Evolutionary conservation across 2,888 invertebrate genomes (phyloP).

Genomic region (Phaonia tiefii): DNA sequence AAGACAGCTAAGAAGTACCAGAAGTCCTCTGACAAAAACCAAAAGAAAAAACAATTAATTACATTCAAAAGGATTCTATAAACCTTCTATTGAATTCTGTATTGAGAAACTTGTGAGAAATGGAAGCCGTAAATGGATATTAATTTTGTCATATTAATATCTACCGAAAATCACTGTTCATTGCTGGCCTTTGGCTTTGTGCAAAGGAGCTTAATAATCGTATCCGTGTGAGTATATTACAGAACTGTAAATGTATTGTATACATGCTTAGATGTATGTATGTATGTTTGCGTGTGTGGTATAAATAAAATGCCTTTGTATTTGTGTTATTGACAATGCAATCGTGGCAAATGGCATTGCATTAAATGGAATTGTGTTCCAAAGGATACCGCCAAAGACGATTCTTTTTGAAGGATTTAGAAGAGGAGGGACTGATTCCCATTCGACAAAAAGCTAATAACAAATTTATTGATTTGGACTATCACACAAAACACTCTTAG

Average conservation of each 20-base stretch:
- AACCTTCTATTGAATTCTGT: too few species aligned
- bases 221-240: not conserved
- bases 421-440: too few species aligned
- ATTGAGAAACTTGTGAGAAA: too few species aligned
- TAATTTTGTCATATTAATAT: too few species aligned
- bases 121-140: too few species aligned
- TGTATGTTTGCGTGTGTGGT: conserved; percentile 35
- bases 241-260: too few species aligned
- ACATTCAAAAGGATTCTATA: too few species aligned
- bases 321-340: conserved; percentile 65
- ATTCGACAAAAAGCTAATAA: conserved; percentile 23
- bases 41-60: too few species aligned
- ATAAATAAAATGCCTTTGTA: conserved; percentile 69
- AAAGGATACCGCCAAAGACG: conserved; percentile 24
- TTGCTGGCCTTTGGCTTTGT: conserved; percentile 8
- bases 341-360: conserved; percentile 25
- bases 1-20: too few species aligned
- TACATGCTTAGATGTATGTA: conserved; percentile 50
- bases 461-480: conserved; percentile 43
- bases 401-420: too few species aligned
- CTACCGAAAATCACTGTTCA: conserved; percentile 1
- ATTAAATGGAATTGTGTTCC: conserved; percentile 41
- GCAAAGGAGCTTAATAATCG: not conserved
- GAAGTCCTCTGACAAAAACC: too few species aligned
- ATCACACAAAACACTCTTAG: not conserved